These are phyloP conservation scores for Rhynchotus rufescens DNA, from an alignment of 2,797 vertebrate genomes.

Conservation along the genomic window DNA sequence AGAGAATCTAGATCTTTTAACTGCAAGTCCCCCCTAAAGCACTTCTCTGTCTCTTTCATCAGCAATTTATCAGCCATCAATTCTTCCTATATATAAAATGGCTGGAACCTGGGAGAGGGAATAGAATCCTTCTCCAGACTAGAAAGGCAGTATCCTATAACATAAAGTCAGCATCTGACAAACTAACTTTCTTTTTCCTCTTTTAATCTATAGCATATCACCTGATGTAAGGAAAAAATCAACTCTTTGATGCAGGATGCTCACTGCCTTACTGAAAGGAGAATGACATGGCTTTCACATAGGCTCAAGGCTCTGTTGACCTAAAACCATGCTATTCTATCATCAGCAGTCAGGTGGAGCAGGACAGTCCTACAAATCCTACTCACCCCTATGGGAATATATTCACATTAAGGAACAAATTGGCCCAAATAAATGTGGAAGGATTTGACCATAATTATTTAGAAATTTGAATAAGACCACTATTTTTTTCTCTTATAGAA, in stretches of 20 bases:
- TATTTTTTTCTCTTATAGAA: neutral
- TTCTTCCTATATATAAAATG: neutral
- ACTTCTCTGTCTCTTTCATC: neutral
- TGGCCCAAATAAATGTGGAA: neutral
- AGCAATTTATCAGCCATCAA: neutral
- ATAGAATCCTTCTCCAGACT: neutral
- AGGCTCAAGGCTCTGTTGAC: neutral
- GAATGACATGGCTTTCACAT: neutral
- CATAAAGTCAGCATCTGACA: neutral
- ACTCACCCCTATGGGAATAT: neutral
- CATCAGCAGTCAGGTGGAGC: neutral
- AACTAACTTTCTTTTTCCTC: neutral
- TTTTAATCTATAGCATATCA: neutral
- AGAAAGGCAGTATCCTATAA: neutral
- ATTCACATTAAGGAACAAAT: neutral
- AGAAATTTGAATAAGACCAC: neutral
- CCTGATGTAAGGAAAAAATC: neutral
- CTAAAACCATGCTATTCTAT: neutral
- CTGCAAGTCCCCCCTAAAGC: neutral
- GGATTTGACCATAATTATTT: neutral
- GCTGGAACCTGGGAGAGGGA: neutral
- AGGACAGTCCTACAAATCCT: neutral
- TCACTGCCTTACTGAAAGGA: neutral
- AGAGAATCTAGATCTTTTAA: neutral
- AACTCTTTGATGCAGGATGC: neutral